Conservation (phyloP, 2,113 vertebrate species). For the Noctilio leporinus region DNA sequence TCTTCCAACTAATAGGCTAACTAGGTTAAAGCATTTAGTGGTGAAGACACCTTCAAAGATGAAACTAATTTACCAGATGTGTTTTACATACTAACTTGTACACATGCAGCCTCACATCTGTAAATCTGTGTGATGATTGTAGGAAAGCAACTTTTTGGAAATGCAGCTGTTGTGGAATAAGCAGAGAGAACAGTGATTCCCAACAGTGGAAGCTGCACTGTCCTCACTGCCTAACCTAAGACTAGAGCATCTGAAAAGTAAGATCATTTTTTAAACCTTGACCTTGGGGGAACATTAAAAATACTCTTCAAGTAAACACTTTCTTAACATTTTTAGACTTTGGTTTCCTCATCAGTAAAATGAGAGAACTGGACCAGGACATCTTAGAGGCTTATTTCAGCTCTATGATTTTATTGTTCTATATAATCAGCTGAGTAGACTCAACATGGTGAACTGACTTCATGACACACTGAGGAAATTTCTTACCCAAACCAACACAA, state of each 20-base stretch:
- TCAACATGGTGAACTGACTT: background rate
- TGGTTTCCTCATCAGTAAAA: background rate
- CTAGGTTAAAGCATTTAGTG: background rate
- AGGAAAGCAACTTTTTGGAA: background rate
- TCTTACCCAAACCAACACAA: slow-evolving; percentile 4
- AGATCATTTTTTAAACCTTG: background rate
- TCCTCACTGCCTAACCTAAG: background rate
- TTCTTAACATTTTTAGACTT: background rate
- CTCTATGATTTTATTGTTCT: background rate
- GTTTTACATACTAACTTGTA: background rate
- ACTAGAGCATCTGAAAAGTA: background rate
- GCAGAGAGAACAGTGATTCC: background rate
- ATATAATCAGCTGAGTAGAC: background rate
- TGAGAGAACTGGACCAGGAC: background rate
- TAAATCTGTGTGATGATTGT: background rate
- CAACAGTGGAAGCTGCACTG: background rate
- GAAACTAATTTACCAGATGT: background rate
- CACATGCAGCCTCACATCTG: background rate
- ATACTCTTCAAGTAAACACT: background rate
- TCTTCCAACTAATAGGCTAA: background rate
- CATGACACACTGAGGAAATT: background rate
- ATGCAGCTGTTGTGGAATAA: background rate
- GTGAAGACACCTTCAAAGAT: background rate
- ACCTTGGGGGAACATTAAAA: background rate
- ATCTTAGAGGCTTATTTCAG: background rate